Evolutionary conservation across 2,797 vertebrate genomes (phyloP).

Genomic region (Onychomys leucogaster): DNA sequence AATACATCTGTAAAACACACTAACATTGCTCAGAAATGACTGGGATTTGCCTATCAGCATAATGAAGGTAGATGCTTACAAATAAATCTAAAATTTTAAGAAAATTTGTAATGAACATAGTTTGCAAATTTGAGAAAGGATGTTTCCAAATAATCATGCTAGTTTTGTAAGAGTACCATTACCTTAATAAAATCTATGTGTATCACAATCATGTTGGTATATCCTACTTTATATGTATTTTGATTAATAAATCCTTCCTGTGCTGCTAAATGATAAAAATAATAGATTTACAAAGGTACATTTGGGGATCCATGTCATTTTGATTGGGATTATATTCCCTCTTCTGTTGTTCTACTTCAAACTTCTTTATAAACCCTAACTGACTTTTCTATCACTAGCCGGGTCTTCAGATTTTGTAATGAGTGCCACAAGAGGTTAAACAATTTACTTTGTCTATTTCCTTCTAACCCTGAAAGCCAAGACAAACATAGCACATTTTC

Average conservation of each 20-base stretch:
- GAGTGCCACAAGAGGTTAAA: conserved; percentile 68
- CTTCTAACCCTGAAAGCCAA: conserved; percentile 58
- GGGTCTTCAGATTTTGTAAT: conserved; percentile 72
- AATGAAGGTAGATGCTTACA: not conserved
- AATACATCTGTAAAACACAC: not conserved
- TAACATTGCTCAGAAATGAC: not conserved
- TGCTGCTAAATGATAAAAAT: conserved; percentile 3
- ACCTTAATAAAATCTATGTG: conserved; percentile 72
- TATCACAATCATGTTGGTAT: conserved; percentile 53
- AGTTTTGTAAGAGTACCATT: conserved; percentile 67
- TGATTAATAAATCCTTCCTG: conserved; percentile 62
- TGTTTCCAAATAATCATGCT: conserved; percentile 58
- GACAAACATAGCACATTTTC: not conserved
- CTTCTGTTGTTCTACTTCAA: conserved; percentile 47
- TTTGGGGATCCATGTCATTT: conserved; percentile 45
- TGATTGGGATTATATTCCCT: conserved; percentile 64
- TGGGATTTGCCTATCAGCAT: not conserved
- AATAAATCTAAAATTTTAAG: conserved; percentile 49
- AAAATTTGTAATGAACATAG: conserved; percentile 1
- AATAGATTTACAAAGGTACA: conserved; percentile 55
- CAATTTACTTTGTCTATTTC: conserved; percentile 60
- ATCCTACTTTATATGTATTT: conserved; percentile 67
- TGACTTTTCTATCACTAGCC: conserved; percentile 68
- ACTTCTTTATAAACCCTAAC: conserved; percentile 70
- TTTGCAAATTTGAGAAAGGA: not conserved